Evolutionary conservation across 2,888 invertebrate genomes (phyloP).

Genomic region (Melinaea menophilus): DNA sequence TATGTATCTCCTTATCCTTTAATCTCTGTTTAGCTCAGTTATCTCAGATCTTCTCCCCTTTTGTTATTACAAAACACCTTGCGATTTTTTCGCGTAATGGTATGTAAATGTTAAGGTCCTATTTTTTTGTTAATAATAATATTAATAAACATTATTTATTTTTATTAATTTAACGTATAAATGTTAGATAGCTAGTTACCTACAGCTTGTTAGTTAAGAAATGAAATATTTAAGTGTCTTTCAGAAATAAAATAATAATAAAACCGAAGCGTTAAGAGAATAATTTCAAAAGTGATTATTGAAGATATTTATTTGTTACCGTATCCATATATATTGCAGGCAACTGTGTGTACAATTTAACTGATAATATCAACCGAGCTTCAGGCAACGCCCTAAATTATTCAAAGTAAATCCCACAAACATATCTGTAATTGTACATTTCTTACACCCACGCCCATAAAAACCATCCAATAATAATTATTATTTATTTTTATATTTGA

Average conservation of each 20-base stretch:
- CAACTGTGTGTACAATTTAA: conserved; percentile 64
- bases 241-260: conserved; percentile 9
- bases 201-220: too few relatives aligned
- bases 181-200: too few relatives aligned
- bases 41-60: too few relatives aligned
- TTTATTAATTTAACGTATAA: too few relatives aligned
- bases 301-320: conserved; percentile 22
- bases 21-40: too few relatives aligned
- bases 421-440: conserved; percentile 70
- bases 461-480: neutral
- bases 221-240: conserved; percentile 16
- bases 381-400: conserved; percentile 62
- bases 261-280: neutral
- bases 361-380: conserved; percentile 55
- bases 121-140: too few relatives aligned
- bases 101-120: too few relatives aligned
- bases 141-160: too few relatives aligned
- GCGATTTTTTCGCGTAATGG: too few relatives aligned
- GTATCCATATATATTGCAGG: conserved; percentile 33
- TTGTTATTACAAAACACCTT: too few relatives aligned
- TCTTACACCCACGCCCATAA: conserved; percentile 40
- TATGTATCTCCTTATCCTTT: too few relatives aligned
- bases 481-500: too few relatives aligned
- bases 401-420: conserved; percentile 67
- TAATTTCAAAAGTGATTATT: neutral